Percentiles rank a stretch among this genome's conserved stretches.
Evolutionary conservation across 1,140 invertebrate genomes (phyloP).

Genomic region (Kradibia gibbosae): DNA sequence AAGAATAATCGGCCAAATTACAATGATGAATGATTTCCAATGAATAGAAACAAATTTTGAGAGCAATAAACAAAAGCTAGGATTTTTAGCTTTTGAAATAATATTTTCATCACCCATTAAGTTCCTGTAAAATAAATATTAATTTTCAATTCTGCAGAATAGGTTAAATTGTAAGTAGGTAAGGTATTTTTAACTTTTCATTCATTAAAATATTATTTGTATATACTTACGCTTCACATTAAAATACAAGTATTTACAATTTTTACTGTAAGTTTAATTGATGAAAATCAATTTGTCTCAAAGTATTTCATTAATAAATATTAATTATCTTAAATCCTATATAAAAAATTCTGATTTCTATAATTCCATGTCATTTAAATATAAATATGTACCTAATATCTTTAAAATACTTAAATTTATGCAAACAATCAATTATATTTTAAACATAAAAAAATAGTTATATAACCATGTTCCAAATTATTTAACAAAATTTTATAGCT

Average conservation of each 20-base stretch:
- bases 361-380: too few relatives aligned
- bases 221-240: neutral
- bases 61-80: slow-evolving; percentile 53
- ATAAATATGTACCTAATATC: too few relatives aligned
- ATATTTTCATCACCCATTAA: neutral
- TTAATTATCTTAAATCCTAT: too few relatives aligned
- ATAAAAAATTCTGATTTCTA: too few relatives aligned
- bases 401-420: too few relatives aligned
- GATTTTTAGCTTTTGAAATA: slow-evolving; percentile 34
- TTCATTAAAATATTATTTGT: too few relatives aligned
- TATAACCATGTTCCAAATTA: too few relatives aligned
- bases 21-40: slow-evolving; percentile 78
- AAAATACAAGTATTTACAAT: neutral
- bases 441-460: too few relatives aligned
- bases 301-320: neutral
- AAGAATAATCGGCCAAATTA: slow-evolving; percentile 77
- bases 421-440: too few relatives aligned
- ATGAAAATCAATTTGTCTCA: neutral
- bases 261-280: neutral
- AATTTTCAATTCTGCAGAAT: neutral
- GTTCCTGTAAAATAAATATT: slow-evolving; percentile 18
- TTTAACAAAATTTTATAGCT: too few relatives aligned
- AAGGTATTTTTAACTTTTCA: neutral
- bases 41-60: slow-evolving; percentile 68
- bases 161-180: neutral